These are phyloP conservation scores for Haliaeetus leucogaster DNA, from an alignment of 2,113 vertebrate genomes.

Conservation along the genomic window DNA sequence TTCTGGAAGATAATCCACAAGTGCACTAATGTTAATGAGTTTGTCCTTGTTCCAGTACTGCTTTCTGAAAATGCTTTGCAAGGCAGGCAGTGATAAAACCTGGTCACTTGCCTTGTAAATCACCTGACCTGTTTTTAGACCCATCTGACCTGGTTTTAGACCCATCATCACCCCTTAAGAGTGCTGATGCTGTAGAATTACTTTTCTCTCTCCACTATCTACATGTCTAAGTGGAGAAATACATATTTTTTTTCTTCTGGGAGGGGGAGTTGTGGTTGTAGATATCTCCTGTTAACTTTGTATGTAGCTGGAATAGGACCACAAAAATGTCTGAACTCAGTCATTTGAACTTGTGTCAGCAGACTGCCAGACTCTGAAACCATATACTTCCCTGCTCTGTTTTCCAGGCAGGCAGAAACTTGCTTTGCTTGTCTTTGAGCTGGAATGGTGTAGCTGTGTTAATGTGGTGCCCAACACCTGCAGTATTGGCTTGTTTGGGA, in stretches of 20 bases:
- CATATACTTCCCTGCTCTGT: rapidly evolving
- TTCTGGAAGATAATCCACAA: background rate
- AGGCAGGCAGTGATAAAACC: background rate
- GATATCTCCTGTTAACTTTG: background rate
- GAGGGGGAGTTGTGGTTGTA: too few species aligned
- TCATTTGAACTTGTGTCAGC: background rate
- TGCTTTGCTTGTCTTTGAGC: background rate
- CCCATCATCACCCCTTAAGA: background rate
- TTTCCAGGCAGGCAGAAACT: background rate
- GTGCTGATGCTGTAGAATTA: background rate
- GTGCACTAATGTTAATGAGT: background rate
- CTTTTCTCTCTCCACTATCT: background rate
- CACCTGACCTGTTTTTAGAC: background rate
- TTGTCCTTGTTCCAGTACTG: background rate
- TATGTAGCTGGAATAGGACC: background rate
- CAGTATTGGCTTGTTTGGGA: background rate
- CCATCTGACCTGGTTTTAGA: too few species aligned
- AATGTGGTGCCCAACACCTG: background rate
- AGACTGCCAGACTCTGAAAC: background rate
- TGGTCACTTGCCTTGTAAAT: background rate
- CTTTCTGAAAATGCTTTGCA: background rate
- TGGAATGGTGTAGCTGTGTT: background rate
- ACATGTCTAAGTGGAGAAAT: background rate
- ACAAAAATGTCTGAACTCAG: background rate
- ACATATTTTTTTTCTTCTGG: background rate